Percentiles rank a stretch among this genome's conserved stretches.
Conservation (phyloP, 35 echinoderm and acorn worm genomes). For the Strongylocentrotus purpuratus region DNA sequence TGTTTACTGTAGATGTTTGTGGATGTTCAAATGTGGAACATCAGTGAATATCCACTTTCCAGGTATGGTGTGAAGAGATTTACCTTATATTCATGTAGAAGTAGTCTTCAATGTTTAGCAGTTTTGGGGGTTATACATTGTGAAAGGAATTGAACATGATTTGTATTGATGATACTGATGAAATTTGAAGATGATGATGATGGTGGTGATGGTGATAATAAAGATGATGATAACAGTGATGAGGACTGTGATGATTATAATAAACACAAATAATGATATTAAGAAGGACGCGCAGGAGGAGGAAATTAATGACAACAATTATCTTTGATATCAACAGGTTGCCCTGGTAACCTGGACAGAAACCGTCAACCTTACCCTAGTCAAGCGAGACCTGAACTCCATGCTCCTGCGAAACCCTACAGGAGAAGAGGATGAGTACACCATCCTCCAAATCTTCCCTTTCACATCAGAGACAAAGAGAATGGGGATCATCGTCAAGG, state of each 20-base stretch:
- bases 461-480: constrained; percentile 97
- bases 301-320: background rate
- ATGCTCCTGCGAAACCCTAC: constrained; percentile 86
- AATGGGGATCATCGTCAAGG: constrained; percentile 97
- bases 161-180: background rate
- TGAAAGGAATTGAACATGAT: too few relatives aligned
- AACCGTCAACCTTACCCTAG: constrained; percentile 76
- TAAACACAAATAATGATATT: background rate
- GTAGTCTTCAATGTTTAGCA: too few relatives aligned
- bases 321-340: constrained; percentile 58
- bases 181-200: background rate
- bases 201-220: background rate
- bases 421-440: constrained; percentile 62
- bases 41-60: background rate
- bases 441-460: constrained; percentile 95
- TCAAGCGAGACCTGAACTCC: constrained; percentile 82
- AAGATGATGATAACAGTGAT: background rate
- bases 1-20: background rate
- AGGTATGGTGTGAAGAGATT: too few relatives aligned
- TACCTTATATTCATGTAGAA: too few relatives aligned
- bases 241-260: background rate
- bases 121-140: too few relatives aligned
- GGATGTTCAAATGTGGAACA: background rate
- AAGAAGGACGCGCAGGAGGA: too few relatives aligned
- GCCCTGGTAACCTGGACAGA: constrained; percentile 95